phyloP scores from a whole-genome alignment of 2,888 invertebrate species.

The Onchidella celtica region DNA sequence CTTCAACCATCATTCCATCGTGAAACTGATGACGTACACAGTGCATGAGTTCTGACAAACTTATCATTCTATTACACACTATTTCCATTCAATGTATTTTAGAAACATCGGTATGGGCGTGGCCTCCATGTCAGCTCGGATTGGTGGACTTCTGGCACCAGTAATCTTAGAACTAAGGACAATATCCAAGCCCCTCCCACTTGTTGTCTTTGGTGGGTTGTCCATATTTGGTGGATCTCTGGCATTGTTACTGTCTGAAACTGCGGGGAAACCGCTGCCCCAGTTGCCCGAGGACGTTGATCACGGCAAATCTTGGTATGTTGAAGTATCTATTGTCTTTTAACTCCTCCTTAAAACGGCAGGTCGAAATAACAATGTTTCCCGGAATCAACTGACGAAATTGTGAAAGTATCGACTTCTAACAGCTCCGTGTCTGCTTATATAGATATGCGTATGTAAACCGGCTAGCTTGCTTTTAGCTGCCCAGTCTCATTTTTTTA shows the following conservation, averaged over 20 bases:
- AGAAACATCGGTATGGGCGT: constrained; percentile 66
- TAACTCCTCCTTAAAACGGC: too few species aligned
- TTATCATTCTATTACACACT: too few species aligned
- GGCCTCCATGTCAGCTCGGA: constrained; percentile 61
- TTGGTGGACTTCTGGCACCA: constrained; percentile 65
- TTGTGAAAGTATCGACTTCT: neutral
- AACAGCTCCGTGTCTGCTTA: too few species aligned
- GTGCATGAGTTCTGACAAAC: too few species aligned
- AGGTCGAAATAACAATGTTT: too few species aligned
- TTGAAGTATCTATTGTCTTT: neutral
- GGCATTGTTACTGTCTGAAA: constrained; percentile 62
- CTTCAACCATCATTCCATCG: too few species aligned
- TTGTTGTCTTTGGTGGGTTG: constrained; percentile 60
- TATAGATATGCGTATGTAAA: too few species aligned
- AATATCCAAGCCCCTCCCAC: constrained; percentile 54
- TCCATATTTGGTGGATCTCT: constrained; percentile 56
- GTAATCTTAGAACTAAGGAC: constrained; percentile 56
- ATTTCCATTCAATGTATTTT: neutral
- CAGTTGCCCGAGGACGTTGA: constrained; percentile 60
- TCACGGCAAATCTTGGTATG: constrained; percentile 38
- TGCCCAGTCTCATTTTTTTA: too few species aligned
- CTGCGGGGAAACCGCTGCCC: constrained; percentile 58
- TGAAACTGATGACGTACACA: too few species aligned
- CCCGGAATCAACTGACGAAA: too few species aligned
- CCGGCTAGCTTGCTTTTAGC: too few species aligned